These are phyloP conservation scores for Platyrinchus mystaceus DNA, from an alignment of 2,797 vertebrate genomes.

Conservation along the genomic window DNA sequence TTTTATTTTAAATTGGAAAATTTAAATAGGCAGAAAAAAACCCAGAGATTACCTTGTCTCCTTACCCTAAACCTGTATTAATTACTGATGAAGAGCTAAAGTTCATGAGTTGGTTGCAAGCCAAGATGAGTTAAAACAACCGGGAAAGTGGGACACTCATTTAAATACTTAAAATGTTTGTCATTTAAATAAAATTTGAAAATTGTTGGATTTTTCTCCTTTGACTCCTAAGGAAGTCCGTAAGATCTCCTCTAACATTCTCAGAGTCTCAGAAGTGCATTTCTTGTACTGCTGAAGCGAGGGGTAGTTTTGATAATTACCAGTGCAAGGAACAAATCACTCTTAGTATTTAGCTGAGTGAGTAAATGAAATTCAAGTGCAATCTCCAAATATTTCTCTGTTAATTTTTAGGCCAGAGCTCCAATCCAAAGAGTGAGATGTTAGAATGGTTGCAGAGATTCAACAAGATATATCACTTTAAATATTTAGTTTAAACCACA, in stretches of 20 bases:
- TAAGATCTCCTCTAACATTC: not conserved
- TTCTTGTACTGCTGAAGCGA: not conserved
- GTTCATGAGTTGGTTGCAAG: not conserved
- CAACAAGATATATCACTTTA: constrained; percentile 21
- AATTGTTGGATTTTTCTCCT: not conserved
- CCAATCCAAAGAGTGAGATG: not conserved
- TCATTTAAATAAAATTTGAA: not conserved
- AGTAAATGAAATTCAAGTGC: not conserved
- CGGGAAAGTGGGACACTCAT: not conserved
- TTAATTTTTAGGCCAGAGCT: not conserved
- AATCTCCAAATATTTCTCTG: not conserved
- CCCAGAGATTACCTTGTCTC: not conserved
- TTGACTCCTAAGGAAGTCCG: not conserved
- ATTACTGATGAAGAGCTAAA: not conserved
- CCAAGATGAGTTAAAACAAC: not conserved
- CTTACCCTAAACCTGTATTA: not conserved
- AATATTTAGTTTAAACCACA: not conserved
- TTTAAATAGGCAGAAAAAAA: not conserved
- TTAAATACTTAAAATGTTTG: not conserved
- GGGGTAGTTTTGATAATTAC: not conserved
- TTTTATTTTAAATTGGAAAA: not conserved
- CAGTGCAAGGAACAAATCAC: not conserved
- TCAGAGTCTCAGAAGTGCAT: not conserved
- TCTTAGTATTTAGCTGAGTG: not conserved
- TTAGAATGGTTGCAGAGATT: constrained; percentile 38